phyloP scores from a whole-genome alignment of 2,888 invertebrate genomes.

The Drosophila phalerata region DNA sequence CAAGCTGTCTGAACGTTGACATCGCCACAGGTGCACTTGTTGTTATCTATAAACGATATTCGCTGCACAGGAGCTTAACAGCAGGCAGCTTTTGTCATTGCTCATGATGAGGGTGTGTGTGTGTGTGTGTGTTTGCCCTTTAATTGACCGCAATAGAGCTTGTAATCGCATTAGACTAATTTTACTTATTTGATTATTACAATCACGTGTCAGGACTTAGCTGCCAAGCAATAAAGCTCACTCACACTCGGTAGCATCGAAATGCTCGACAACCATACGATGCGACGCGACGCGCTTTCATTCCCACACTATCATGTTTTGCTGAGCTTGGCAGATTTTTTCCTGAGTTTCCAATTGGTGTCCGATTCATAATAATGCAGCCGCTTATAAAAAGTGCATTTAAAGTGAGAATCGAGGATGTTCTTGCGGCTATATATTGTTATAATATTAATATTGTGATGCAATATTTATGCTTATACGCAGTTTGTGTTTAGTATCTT shows the following conservation, averaged over 20 bases:
- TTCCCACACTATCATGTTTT: conserved; percentile 74
- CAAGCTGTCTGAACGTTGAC: conserved; percentile 15
- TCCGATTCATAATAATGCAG: conserved; percentile 47
- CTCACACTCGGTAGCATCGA: conserved; percentile 10
- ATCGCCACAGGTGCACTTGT: conserved; percentile 23
- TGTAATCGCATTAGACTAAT: conserved; percentile 64
- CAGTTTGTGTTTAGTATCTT: conserved; percentile 25
- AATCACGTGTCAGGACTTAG: conserved; percentile 77
- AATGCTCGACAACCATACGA: conserved; percentile 17
- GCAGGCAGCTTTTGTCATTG: conserved; percentile 1
- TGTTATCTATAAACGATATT: conserved; percentile 20
- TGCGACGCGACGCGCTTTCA: conserved; percentile 49
- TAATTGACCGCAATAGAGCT: conserved; percentile 72
- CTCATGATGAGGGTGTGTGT: not conserved
- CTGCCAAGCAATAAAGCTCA: conserved; percentile 43
- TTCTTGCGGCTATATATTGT: conserved; percentile 12
- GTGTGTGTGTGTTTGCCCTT: conserved; percentile 28
- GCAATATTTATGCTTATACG: conserved; percentile 46
- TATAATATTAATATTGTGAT: conserved; percentile 17
- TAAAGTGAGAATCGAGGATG: conserved; percentile 48
- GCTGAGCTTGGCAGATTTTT: conserved; percentile 66
- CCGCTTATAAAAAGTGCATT: conserved; percentile 29
- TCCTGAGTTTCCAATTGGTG: conserved; percentile 33
- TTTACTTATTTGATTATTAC: conserved; percentile 59
- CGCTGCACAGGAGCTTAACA: conserved; percentile 12